Percentiles rank a stretch among this genome's conserved stretches.
phyloP scores from a whole-genome alignment of 2,113 vertebrate genomes.

The Corythaeola cristata region DNA sequence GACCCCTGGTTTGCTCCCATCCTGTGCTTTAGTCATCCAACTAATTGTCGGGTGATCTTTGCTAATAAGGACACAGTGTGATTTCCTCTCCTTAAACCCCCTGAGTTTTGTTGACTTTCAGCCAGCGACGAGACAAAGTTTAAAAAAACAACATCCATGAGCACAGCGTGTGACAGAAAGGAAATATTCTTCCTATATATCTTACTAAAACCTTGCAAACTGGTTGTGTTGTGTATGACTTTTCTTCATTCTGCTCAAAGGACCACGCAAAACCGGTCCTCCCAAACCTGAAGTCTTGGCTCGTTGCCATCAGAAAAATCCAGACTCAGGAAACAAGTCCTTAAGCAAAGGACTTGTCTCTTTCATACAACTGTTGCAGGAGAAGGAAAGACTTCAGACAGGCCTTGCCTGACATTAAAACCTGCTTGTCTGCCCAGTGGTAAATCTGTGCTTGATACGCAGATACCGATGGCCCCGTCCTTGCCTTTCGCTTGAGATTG shows the following conservation, averaged over 20 bases:
- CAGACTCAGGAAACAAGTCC: neutral
- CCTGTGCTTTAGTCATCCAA: neutral
- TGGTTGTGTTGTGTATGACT: neutral
- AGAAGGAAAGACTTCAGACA: slow-evolving; percentile 1
- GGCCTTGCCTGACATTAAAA: slow-evolving; percentile 4
- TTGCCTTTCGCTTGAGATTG: neutral
- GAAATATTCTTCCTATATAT: neutral
- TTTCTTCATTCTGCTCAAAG: neutral
- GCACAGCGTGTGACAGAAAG: neutral
- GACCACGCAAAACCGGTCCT: neutral
- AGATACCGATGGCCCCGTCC: neutral
- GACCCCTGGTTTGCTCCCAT: neutral
- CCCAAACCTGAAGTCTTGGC: neutral
- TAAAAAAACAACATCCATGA: neutral
- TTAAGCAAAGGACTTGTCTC: neutral
- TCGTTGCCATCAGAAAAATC: neutral
- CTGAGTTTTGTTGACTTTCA: neutral
- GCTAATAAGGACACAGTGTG: neutral
- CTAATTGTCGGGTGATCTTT: neutral
- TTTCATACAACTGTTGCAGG: neutral
- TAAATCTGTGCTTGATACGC: slow-evolving; percentile 17
- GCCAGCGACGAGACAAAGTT: neutral
- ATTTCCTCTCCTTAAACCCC: neutral
- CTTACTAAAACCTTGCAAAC: neutral
- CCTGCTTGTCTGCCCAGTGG: slow-evolving; percentile 9